Evolutionary conservation across 2,888 invertebrate genomes (phyloP).

Genomic region (Rotaria magnacalcarata): DNA sequence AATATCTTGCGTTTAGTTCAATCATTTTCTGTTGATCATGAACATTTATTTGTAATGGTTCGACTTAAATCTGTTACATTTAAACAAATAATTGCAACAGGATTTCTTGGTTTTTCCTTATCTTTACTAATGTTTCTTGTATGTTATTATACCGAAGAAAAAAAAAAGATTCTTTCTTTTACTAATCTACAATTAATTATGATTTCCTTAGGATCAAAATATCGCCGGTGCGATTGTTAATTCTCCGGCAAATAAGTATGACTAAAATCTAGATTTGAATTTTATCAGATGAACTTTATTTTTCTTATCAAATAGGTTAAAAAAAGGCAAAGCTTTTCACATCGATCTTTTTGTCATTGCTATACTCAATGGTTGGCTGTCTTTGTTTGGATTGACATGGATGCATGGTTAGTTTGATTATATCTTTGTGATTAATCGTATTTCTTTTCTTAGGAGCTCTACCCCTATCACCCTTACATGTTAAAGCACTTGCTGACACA

Average conservation of each 20-base stretch:
- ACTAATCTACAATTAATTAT: not conserved
- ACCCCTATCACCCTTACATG: slow-evolving; percentile 66
- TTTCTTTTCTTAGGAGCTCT: slow-evolving; percentile 55
- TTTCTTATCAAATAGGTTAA: slow-evolving; percentile 59
- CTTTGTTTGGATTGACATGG: slow-evolving; percentile 64
- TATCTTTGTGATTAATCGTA: not conserved
- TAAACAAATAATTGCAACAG: slow-evolving; percentile 3
- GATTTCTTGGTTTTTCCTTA: not conserved
- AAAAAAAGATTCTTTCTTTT: not conserved
- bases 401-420: slow-evolving; percentile 61
- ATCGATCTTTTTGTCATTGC: slow-evolving; percentile 65
- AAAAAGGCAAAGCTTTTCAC: slow-evolving; percentile 65
- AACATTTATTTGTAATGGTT: not conserved
- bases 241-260: slow-evolving; percentile 11
- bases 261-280: too few relatives aligned
- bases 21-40: slow-evolving; percentile 21
- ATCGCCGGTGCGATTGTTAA: slow-evolving; percentile 34
- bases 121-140: slow-evolving; percentile 28
- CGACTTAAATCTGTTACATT: slow-evolving; percentile 9
- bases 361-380: slow-evolving; percentile 63
- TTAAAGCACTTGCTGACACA: slow-evolving; percentile 65
- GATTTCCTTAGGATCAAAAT: slow-evolving; percentile 6
- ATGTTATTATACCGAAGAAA: not conserved
- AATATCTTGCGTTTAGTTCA: not conserved
- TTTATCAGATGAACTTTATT: not conserved